These are phyloP conservation scores for Drosophila limbata DNA, from an alignment of 2,888 invertebrate genomes.

Conservation along the genomic window DNA sequence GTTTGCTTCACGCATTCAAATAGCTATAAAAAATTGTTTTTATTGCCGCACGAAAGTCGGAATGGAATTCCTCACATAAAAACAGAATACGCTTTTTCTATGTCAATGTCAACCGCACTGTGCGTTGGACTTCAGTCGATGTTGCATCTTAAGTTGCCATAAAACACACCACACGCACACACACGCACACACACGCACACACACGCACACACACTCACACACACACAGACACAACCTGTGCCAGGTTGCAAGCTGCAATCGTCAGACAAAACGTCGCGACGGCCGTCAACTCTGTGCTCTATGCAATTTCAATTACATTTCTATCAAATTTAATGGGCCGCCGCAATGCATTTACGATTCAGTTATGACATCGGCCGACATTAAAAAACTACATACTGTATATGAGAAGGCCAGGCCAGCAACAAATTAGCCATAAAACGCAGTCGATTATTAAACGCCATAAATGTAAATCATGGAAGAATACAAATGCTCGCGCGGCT, in stretches of 20 bases:
- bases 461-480: conserved; percentile 68
- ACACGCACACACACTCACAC: conserved; percentile 12
- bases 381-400: not conserved
- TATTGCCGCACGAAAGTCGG: conserved; percentile 54
- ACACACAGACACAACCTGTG: conserved; percentile 12
- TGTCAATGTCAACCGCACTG: conserved; percentile 68
- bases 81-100: conserved; percentile 45
- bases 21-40: conserved; percentile 73
- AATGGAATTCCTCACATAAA: conserved; percentile 38
- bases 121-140: conserved; percentile 22
- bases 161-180: conserved; percentile 39
- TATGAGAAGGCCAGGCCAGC: conserved; percentile 20
- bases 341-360: conserved; percentile 61
- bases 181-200: conserved; percentile 14
- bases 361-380: conserved; percentile 45
- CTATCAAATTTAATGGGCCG: conserved; percentile 36
- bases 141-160: conserved; percentile 62
- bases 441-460: conserved; percentile 73
- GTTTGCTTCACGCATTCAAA: conserved; percentile 70
- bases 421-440: conserved; percentile 70
- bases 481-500: conserved; percentile 30
- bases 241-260: conserved; percentile 2
- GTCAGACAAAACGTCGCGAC: conserved; percentile 7
- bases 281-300: conserved; percentile 13
- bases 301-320: conserved; percentile 50